Evolutionary conservation across 2,113 vertebrate genomes (phyloP).

Genomic region (Machaerirhynchus nigripectus): DNA sequence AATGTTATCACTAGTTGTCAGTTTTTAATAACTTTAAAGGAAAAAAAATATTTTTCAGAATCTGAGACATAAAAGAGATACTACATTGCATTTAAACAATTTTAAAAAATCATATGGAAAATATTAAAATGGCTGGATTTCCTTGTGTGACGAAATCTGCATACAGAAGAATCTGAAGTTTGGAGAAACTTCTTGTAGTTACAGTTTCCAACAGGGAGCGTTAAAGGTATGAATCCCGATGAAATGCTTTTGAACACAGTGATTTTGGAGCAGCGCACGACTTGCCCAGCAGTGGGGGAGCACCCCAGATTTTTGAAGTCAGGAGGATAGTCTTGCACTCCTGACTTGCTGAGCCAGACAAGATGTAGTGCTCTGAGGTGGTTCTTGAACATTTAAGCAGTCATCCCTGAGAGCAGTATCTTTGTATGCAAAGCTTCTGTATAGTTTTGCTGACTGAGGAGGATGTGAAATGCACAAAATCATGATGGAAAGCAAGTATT

Average conservation of each 20-base stretch:
- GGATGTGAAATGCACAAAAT: not conserved
- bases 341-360: not conserved
- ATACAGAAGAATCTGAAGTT: too few relatives aligned
- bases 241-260: not conserved
- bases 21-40: not conserved
- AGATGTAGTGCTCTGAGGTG: not conserved
- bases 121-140: not conserved
- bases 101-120: fast-evolving
- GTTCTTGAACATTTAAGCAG: not conserved
- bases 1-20: not conserved
- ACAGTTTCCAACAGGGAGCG: fast-evolving
- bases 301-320: not conserved
- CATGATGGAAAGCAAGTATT: not conserved
- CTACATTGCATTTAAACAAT: not conserved
- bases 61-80: not conserved
- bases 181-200: not conserved
- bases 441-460: not conserved
- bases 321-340: not conserved
- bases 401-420: not conserved
- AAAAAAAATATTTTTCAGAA: not conserved
- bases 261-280: not conserved
- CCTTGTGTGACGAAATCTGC: not conserved
- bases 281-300: not conserved
- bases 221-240: not conserved
- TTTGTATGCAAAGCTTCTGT: not conserved